Conservation (phyloP, 1,140 invertebrate genomes). For the Radopholus similis region DNA sequence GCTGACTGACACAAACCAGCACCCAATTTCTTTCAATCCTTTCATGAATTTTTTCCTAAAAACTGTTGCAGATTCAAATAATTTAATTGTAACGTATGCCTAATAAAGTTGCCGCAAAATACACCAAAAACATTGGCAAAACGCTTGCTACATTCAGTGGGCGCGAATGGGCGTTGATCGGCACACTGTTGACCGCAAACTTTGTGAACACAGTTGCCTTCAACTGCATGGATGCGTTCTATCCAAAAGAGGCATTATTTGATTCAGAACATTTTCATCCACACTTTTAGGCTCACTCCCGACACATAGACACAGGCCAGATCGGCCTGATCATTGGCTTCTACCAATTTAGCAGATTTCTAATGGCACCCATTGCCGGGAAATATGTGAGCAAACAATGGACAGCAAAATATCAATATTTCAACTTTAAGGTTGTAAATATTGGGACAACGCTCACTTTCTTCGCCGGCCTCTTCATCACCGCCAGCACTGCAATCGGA, state of each 20-base stretch:
- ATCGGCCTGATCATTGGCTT: constrained; percentile 10
- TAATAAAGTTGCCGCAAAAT: too few species aligned
- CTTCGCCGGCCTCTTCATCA: constrained; percentile 5
- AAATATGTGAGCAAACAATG: constrained; percentile 13
- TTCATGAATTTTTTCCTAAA: too few species aligned
- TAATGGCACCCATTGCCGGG: constrained; percentile 11
- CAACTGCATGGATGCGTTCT: constrained; percentile 11
- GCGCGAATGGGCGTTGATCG: constrained; percentile 5
- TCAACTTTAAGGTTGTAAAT: constrained; percentile 3
- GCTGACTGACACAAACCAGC: too few species aligned
- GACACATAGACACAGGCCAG: constrained; percentile 8
- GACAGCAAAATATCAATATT: background rate
- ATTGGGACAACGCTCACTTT: background rate
- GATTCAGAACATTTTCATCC: background rate
- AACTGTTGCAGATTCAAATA: too few species aligned
- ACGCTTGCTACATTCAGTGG: background rate
- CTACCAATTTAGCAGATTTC: constrained; percentile 14
- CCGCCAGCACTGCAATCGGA: background rate
- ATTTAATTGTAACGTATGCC: too few species aligned
- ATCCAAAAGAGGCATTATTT: constrained; percentile 12
- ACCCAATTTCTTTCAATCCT: too few species aligned
- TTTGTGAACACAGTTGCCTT: constrained; percentile 11
- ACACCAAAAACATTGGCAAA: too few species aligned
- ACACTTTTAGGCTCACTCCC: background rate
- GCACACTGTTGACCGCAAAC: constrained; percentile 1